Percentiles rank a stretch among this genome's conserved stretches.
Conservation (phyloP, 1,140 invertebrate species). For the Aphelenchoides besseyi region DNA sequence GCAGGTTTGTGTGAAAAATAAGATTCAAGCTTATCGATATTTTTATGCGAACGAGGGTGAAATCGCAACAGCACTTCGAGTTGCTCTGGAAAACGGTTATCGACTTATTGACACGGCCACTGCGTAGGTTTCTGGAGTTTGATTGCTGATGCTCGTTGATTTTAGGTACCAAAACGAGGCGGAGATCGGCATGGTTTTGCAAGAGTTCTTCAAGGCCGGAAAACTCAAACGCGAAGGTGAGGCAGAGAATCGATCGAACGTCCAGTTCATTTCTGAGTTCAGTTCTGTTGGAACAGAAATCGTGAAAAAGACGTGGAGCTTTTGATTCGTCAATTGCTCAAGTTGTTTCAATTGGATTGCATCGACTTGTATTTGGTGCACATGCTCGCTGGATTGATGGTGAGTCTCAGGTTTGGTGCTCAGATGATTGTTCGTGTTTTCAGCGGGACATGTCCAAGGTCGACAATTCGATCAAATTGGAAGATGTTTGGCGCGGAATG, state of each 20-base stretch:
- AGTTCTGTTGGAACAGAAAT: slow-evolving; percentile 64
- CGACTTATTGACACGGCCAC: slow-evolving; percentile 70
- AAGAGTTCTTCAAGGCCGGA: slow-evolving; percentile 72
- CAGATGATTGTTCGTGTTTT: neutral
- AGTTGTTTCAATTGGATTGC: slow-evolving; percentile 74
- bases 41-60: slow-evolving; percentile 26
- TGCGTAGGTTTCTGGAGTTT: slow-evolving; percentile 66
- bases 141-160: neutral
- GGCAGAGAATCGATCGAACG: neutral
- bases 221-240: slow-evolving; percentile 73
- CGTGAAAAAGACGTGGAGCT: slow-evolving; percentile 72
- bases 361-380: slow-evolving; percentile 81
- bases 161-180: slow-evolving; percentile 70
- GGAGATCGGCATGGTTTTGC: slow-evolving; percentile 74
- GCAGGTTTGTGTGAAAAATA: slow-evolving; percentile 13
- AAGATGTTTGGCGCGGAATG: slow-evolving; percentile 52
- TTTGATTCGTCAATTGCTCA: slow-evolving; percentile 72
- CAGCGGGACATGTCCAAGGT: slow-evolving; percentile 38
- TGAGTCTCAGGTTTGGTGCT: slow-evolving; percentile 51
- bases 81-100: slow-evolving; percentile 44
- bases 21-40: neutral
- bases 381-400: slow-evolving; percentile 66
- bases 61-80: slow-evolving; percentile 34
- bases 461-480: slow-evolving; percentile 32
- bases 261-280: slow-evolving; percentile 73